Base-by-base conservation (phyloP, 2,797 vertebrate species). In the Brachyrhaphis roseni region DNA sequence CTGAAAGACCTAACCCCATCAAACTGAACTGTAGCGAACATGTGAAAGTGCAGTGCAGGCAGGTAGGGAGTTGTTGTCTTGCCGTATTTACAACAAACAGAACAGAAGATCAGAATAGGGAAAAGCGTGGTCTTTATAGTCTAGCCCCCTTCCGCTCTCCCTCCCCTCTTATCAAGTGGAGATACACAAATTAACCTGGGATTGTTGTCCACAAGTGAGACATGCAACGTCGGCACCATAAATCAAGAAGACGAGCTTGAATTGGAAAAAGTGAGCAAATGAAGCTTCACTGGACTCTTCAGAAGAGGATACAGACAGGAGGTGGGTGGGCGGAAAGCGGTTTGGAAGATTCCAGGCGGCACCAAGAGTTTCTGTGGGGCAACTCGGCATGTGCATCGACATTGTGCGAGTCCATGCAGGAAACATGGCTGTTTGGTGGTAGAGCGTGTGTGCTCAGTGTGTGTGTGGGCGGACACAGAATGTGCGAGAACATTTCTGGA, bases 401-500 rank as follows among this genome's bases (percentile, higher is more conserved):
- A 68, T 86, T 66, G 87, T 86, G 84, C 86, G 49, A 87, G 76
- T 89, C 86, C 80, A 83, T 84, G 88, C 89, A 88, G 87, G 88
- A 81, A 83, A 84, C 91, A 75, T 85, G 82, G 73, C 79, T 82
- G 78, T 82, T 20, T 80, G 79, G 47, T 72, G 70, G 70, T 64
- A 71, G 86, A 78, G 83, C 66, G 84, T 78, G 66, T 76, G 83
- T 79, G 85, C 55, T 71, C 47, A 70, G 74, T 62, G 64, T 1
- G 31, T 82, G 88, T 70, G 89, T 87, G 88, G 90, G 92, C 86
- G 91, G 90, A 84, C 88, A 76, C 84, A 89, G 80, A 84, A 83
- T 88, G 91, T 87, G 88, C 49, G 79, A 91, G 90, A 87, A 90
- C 87, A 88, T 89, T 93, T 90, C 77, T 92, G 89, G 88, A 93